Conservation (phyloP, 2,113 vertebrate species). For the Plectropomus leopardus region DNA sequence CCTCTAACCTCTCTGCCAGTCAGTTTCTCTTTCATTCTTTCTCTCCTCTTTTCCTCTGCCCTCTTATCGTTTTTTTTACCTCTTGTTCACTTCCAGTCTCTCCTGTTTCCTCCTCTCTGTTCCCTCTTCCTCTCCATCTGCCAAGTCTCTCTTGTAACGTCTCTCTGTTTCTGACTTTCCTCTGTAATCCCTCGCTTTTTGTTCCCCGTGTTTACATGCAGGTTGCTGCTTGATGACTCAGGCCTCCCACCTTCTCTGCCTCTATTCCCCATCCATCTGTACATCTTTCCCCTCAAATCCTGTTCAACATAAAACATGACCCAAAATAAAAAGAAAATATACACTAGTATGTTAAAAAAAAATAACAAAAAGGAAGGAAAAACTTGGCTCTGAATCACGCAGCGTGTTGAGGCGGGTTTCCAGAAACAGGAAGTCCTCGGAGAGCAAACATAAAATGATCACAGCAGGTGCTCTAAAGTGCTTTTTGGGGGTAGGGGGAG, state of each 20-base stretch:
- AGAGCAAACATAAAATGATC: conserved; percentile 67
- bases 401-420: conserved; percentile 31
- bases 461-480: conserved; percentile 64
- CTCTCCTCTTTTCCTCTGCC: neutral
- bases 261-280: conserved; percentile 37
- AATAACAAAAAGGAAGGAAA: neutral
- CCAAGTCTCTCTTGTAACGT: conserved; percentile 13
- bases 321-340: neutral
- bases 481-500: conserved; percentile 34
- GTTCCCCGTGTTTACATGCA: conserved; percentile 37
- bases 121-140: neutral
- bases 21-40: too few species aligned
- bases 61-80: neutral
- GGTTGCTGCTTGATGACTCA: conserved; percentile 42
- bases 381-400: conserved; percentile 22
- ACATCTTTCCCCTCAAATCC: conserved; percentile 20
- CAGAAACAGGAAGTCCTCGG: conserved; percentile 58
- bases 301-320: conserved; percentile 17
- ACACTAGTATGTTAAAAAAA: conserved; percentile 2
- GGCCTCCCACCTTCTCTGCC: conserved; percentile 28
- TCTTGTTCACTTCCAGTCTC: conserved; percentile 5
- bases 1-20: too few species aligned
- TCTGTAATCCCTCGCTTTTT: conserved; percentile 40
- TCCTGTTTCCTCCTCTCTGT: neutral
- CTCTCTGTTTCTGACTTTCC: neutral